Evolutionary conservation across 1,140 invertebrate genomes (phyloP), one percentile per base, ranked within the genome.

Genomic region (Himalopsyche phryganea): DNA sequence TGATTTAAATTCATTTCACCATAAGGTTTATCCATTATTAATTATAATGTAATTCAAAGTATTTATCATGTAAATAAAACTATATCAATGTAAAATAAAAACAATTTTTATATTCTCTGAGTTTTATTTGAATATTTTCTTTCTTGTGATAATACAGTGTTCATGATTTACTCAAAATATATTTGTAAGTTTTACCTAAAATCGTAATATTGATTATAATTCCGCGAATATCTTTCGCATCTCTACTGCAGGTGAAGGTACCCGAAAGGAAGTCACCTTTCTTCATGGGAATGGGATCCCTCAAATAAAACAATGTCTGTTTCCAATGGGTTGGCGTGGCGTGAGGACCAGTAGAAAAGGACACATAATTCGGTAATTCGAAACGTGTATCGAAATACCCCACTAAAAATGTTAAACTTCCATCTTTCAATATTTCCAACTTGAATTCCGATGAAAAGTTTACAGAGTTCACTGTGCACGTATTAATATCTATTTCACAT

Each of bases 321-420:
- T 98, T 96, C 96, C 96, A 98, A 78, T 98, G 96, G 13, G 97
- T 99, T 58, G 82, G 80, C 68, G 82, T 84, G 68, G 75, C 78
- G 62, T 74, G 78, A 61, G 88, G 94, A 51, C 87, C 88, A 66
- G 91, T 94, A 44, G 85, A 85, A 61, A 94, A 83, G 20, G 79
- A 73, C 11, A 85, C 74, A 18, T 79, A 71, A 66, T 81, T 80
- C 1, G 86, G 83, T 48, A 92, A 69, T 63, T 92, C 88, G 71
- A 94, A 94, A 65, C 85, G 86, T n/a, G 87, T 87, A 75, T 94
- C 90, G 77, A 98, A 98, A 79, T 93, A 98, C 11, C 92, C 94
- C 50, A 93, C 88, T 49, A 98, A 81, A 7, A 92, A 90, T 9
- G 94, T 95, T 18, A 98, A 69, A 59, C 81, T 81, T 55, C 89